Base-by-base conservation (phyloP, 2,888 invertebrate genomes). In the Leuctra nigra region DNA sequence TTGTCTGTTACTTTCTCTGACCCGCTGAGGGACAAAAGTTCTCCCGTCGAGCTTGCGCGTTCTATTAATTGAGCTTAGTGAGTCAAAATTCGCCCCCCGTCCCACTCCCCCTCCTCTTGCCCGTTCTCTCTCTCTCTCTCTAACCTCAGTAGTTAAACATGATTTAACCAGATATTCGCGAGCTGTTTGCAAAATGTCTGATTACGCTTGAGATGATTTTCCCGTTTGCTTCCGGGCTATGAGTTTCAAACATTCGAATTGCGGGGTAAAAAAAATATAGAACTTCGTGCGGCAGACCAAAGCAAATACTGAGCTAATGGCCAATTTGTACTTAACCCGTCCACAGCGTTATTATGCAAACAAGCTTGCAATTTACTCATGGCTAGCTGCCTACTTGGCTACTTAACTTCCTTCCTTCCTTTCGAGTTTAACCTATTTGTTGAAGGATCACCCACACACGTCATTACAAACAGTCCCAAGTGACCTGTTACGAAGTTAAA, bases 311-410 rank as follows among this genome's bases (percentile, higher is more conserved):
- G 14, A 48, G 50, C 58, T 58, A 58, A 58, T 58, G 58, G 58
- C 58, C 58, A 58, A 58, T 58, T 58, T 58, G 46, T 50, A 52
- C 58, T 58, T 58, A 58, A 55, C 58, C 55, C 58, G 58, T 41
- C 39, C 58, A 36, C 54, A 25, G 33, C 53, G 38, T 55, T 53
- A 25, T 50, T 38, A 55, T 52, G 53, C 58, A 58, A 58, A 54
- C 58, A 55, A 53, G 52, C 55, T 55, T 24, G 53, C 58, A 58
- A 55, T 58, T 44, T 58, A 55, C 55, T 55, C 58, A 46, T 55
- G 58, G 55, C 46, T 55, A 58, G 52, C 55, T 58, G 58, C 50
- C 41, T 55, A 38, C 25, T 24, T 24, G 20, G n/a, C 24, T 54
- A 13, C 41, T 2, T 48, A 4, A 29, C 50, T 50, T 35, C 9